Conservation (phyloP, 2,113 vertebrate genomes). For the Alouatta palliata region DNA sequence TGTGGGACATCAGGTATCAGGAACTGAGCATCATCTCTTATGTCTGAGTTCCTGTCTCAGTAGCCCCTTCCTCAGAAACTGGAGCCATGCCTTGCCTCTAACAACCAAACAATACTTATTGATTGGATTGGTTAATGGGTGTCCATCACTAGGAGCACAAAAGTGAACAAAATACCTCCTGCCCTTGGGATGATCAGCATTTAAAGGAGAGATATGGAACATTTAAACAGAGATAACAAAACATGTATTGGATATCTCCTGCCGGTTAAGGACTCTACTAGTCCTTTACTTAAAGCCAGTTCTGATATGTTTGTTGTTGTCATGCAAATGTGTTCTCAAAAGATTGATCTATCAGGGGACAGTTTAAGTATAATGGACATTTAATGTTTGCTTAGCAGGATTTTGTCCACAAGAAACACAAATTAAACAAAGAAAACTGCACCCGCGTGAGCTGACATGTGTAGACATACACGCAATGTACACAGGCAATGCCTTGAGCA, state of each 20-base stretch:
- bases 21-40: no score
- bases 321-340: neutral
- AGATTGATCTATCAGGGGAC: neutral
- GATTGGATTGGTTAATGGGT: no score
- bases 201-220: neutral
- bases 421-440: neutral
- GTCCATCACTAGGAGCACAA: fast-evolving
- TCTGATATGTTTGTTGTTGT: neutral
- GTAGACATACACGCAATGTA: fast-evolving
- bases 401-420: neutral
- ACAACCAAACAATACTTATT: neutral
- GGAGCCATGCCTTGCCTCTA: neutral
- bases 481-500: fast-evolving
- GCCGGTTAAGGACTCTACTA: no score
- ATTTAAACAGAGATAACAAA: neutral
- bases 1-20: fast-evolving
- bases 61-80: neutral
- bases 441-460: fast-evolving
- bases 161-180: neutral
- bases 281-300: neutral
- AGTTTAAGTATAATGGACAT: neutral
- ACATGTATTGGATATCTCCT: no score
- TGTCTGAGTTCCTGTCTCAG: neutral
- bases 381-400: neutral
- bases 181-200: neutral